phyloP scores from a whole-genome alignment of 1,140 invertebrate genomes.

The Thalassaphorura encarpata region DNA sequence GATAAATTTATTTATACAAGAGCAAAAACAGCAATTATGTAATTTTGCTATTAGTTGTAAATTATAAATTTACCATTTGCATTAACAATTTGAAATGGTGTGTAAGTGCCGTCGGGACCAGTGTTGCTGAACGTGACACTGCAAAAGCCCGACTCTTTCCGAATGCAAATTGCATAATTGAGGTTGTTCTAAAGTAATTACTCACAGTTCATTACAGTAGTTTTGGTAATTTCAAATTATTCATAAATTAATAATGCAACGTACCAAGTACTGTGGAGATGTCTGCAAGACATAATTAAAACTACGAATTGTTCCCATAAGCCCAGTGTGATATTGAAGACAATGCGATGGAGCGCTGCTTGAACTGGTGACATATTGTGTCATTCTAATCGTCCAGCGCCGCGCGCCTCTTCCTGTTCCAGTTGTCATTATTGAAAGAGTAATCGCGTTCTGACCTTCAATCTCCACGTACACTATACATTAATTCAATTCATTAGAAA shows the following conservation, averaged over 20 bases:
- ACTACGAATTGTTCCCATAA: conserved; percentile 51
- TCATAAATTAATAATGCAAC: background rate
- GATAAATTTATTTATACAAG: background rate
- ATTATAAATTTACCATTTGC: conserved; percentile 39
- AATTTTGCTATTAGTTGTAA: too few species aligned
- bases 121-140: conserved; percentile 52
- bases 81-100: conserved; percentile 53
- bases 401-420: conserved; percentile 38
- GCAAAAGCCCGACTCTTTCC: conserved; percentile 50
- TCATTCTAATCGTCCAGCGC: conserved; percentile 53
- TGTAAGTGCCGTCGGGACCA: conserved; percentile 41
- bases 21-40: too few species aligned
- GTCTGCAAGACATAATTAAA: conserved; percentile 55
- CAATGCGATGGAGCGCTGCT: conserved; percentile 49
- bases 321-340: conserved; percentile 54
- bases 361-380: conserved; percentile 42
- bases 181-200: conserved; percentile 54
- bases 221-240: background rate
- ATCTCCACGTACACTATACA: conserved; percentile 62
- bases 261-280: conserved; percentile 26
- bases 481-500: too few species aligned
- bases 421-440: conserved; percentile 52
- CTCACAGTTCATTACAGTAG: background rate
- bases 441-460: conserved; percentile 48
- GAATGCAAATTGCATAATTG: conserved; percentile 66